A percentile compares a stretch with the other conserved stretches of the same genome.
phyloP scores from a whole-genome alignment of 2,113 vertebrate species.

The Furnarius figulus region DNA sequence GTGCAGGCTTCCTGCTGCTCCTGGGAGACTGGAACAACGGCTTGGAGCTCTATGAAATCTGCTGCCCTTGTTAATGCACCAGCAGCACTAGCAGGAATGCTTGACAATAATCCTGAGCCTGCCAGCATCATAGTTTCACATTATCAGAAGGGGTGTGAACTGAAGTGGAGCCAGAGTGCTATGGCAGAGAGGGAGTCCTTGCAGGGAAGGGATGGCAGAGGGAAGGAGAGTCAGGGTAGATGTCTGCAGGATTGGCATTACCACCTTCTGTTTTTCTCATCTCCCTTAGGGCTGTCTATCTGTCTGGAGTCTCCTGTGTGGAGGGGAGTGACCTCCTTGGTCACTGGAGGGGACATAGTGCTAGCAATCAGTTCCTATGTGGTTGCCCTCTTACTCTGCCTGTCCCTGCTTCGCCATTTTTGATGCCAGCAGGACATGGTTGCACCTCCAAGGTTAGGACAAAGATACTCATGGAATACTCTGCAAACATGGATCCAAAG shows the following conservation, averaged over 20 bases:
- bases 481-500: neutral
- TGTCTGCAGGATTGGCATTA: neutral
- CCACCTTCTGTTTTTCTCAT: accelerated
- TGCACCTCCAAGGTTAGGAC: neutral
- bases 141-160: neutral
- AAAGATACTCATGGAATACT: neutral
- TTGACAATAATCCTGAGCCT: neutral
- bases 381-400: neutral
- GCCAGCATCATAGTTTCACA: neutral
- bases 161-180: neutral
- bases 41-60: neutral
- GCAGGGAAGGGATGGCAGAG: neutral
- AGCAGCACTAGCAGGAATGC: neutral
- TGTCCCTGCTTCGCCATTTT: neutral
- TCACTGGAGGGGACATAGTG: neutral
- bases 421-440: neutral
- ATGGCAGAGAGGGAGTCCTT: accelerated
- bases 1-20: neutral
- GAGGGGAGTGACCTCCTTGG: no score
- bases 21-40: neutral
- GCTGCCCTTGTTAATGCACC: neutral
- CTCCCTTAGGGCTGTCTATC: neutral
- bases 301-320: neutral
- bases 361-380: neutral
- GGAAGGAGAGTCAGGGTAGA: neutral